phyloP scores from a whole-genome alignment of 1,140 invertebrate species.

The Brachionus asplanchnoidis region DNA sequence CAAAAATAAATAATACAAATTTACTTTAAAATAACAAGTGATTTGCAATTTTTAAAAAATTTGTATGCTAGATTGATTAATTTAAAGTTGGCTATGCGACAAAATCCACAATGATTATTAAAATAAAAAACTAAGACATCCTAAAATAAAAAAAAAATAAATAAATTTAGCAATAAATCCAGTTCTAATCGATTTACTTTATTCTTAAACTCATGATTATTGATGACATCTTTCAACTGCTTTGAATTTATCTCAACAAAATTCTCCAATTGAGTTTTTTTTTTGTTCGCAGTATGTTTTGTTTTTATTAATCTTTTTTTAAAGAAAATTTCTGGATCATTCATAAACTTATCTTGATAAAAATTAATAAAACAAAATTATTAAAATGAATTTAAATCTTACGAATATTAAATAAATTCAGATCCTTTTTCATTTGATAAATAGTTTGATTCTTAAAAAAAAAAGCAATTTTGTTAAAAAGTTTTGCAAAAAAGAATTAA shows the following conservation, averaged over 20 bases:
- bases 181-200: neutral
- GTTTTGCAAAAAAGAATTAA: neutral
- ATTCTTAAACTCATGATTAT: neutral
- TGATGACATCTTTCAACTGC: neutral
- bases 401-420: neutral
- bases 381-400: neutral
- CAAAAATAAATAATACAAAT: neutral
- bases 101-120: neutral
- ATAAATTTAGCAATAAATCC: neutral
- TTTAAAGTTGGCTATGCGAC: neutral
- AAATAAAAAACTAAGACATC: constrained; percentile 9
- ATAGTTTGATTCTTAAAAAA: constrained; percentile 1
- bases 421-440: neutral
- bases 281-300: neutral
- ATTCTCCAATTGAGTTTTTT: neutral
- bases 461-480: neutral
- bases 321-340: neutral
- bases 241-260: neutral
- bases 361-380: neutral
- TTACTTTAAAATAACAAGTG: neutral
- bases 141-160: neutral
- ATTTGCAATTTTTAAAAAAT: neutral
- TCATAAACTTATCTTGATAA: neutral
- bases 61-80: neutral
- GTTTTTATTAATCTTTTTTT: neutral